These are phyloP conservation scores for Erythrolamprus reginae DNA, from an alignment of 2,113 vertebrate genomes.

Conservation along the genomic window DNA sequence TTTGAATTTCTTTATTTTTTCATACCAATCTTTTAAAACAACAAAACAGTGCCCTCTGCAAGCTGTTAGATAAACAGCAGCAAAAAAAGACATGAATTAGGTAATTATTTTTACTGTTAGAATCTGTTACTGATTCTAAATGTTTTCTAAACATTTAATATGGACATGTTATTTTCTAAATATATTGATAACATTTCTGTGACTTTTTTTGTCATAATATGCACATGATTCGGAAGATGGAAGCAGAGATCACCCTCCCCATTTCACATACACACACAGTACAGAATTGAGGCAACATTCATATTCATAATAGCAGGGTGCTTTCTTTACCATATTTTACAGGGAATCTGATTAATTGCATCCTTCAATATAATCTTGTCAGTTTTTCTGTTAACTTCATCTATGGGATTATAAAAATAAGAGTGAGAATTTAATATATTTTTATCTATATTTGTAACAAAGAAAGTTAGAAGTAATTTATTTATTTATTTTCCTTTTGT, in stretches of 20 bases:
- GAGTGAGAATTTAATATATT: background rate
- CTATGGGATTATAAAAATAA: background rate
- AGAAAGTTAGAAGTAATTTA: background rate
- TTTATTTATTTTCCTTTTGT: background rate
- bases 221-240: background rate
- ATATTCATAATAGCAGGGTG: background rate
- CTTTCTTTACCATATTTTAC: background rate
- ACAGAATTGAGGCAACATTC: background rate
- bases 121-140: background rate
- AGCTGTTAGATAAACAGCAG: conserved; percentile 21
- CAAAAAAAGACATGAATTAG: background rate
- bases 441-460: background rate
- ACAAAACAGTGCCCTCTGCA: conserved; percentile 48
- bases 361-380: background rate
- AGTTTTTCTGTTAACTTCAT: background rate
- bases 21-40: conserved; percentile 27
- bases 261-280: background rate
- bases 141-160: background rate
- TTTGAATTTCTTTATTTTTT: background rate
- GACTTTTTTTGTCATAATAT: background rate
- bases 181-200: background rate
- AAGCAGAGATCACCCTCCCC: background rate
- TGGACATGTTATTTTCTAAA: background rate
- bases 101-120: background rate
- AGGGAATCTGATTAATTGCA: background rate